phyloP scores from a whole-genome alignment of 2,797 vertebrate genomes.

The Pseudomugil tenellus region DNA sequence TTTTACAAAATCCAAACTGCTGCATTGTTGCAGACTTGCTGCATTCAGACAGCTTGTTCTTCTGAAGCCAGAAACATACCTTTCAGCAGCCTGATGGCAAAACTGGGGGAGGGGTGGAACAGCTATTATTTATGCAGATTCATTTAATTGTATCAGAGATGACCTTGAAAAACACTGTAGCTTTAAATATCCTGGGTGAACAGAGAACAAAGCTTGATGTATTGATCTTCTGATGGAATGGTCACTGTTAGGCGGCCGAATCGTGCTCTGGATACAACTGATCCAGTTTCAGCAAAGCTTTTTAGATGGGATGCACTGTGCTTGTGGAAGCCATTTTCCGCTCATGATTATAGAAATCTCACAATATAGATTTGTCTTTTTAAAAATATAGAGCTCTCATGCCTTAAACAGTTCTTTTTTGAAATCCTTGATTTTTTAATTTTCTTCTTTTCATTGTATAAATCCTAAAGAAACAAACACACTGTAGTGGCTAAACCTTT shows the following conservation, averaged over 20 bases:
- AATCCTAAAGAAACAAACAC: too few relatives aligned
- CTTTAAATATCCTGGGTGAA: background rate
- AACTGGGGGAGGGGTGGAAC: background rate
- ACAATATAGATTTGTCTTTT: background rate
- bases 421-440: too few relatives aligned
- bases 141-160: background rate
- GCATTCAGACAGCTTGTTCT: background rate
- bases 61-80: background rate
- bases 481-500: too few relatives aligned
- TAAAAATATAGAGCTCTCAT: background rate
- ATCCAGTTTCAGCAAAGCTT: background rate
- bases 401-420: background rate
- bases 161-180: background rate
- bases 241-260: background rate
- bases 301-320: background rate
- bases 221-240: background rate
- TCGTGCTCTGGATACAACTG: slow-evolving; percentile 12
- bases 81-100: background rate
- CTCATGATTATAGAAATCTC: background rate
- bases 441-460: background rate
- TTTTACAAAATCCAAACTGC: background rate
- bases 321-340: background rate
- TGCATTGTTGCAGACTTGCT: background rate
- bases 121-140: slow-evolving; percentile 3
- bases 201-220: slow-evolving; percentile 2